A percentile compares a stretch with the other conserved stretches of the same genome.
Conservation (phyloP, 2,797 vertebrate species). For the Alca torda region DNA sequence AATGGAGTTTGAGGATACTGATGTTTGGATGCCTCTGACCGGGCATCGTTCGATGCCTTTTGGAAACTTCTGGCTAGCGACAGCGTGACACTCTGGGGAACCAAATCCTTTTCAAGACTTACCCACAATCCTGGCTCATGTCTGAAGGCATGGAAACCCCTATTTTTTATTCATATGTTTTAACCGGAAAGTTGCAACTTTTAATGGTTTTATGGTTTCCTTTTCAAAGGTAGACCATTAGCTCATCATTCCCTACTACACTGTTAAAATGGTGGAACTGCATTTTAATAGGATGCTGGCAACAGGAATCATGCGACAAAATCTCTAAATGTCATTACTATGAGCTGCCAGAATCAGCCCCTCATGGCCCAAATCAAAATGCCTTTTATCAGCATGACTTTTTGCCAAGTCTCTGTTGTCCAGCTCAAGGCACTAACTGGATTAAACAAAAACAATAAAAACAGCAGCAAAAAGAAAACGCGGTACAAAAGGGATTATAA, state of each 20-base stretch:
- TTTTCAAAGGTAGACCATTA: not conserved
- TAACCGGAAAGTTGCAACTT: not conserved
- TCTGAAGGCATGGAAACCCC: not conserved
- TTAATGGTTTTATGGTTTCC: not conserved
- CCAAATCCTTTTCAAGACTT: not conserved
- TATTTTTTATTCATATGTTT: not conserved
- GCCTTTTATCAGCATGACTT: not conserved
- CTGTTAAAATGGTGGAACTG: not conserved
- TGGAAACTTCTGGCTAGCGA: not conserved
- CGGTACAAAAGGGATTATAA: not conserved
- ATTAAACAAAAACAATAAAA: constrained; percentile 15
- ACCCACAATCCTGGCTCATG: not conserved
- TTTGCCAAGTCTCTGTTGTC: not conserved
- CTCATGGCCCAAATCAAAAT: not conserved
- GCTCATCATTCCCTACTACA: not conserved
- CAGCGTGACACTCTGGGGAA: not conserved
- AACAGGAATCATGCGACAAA: not conserved
- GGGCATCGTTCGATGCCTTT: not conserved
- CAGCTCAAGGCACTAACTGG: constrained; percentile 11
- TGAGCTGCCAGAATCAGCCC: not conserved
- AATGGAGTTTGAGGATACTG: not conserved
- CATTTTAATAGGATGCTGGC: not conserved
- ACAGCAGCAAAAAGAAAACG: not conserved
- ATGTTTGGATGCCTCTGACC: not conserved
- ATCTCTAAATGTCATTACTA: not conserved